Base-by-base conservation (phyloP, 2,113 vertebrate genomes). In the Hemiscyllium ocellatum region DNA sequence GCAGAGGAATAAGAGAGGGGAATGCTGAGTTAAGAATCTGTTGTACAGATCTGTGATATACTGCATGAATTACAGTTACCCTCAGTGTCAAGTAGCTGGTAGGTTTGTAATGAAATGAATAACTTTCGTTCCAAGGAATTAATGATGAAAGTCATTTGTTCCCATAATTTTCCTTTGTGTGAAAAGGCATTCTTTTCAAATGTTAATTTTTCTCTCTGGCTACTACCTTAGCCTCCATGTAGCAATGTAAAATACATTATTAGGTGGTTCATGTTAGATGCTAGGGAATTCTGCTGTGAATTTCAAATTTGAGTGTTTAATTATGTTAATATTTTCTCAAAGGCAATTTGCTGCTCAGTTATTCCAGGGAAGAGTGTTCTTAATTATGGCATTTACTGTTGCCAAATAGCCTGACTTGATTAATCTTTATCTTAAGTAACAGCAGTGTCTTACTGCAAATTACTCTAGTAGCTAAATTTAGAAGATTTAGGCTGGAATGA, bases 381-480 rank as follows among this genome's bases (percentile, higher is more conserved):
- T 20, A 94, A 94, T 94, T 42, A 42, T 70, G 47, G n/a, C 42
- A 94, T 70, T 94, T 94, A 70, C n/a, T 61, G 26, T 90, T 90
- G 87, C 29, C 26, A 90, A 90, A 90, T 90, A 90, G 4, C 26
- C 10, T 90, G 52, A 90, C 52, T 87, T 15, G 76, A 33, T 87
- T 90, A 17, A 91, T 91, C 89, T 37, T 66, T 83, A 37, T 42
- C 80, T 83, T 83, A 83, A 83, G 42, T 83, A 17, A 65, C 33
- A 66, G 61, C 61, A 91, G 5, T 65, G 61, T 20, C n/a, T 66
- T 65, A 66, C 22, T 91, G 33, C 89, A 91, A 66, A 90, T 90
- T 56, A 61, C 17, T 65, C 87, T 90, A 5, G 24, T 56, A 29
- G 24, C 13, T 56, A 89, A 56, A 61, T 89, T 52, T 89, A 87